Conservation (phyloP, 1,140 invertebrate genomes). For the Drosophila hydei region DNA sequence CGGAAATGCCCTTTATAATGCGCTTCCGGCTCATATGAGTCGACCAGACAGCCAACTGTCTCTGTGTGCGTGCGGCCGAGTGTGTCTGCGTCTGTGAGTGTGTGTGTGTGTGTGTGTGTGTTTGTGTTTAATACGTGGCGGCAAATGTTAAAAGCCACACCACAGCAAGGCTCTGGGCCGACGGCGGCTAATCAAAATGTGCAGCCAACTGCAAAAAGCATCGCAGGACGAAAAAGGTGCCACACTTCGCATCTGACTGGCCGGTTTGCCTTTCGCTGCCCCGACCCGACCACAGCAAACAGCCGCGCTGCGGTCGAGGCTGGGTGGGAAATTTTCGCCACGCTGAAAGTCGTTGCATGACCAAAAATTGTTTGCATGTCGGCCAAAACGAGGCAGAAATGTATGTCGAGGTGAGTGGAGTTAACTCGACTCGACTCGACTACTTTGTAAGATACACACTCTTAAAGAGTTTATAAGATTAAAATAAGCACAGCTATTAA, state of each 20-base stretch:
- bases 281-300: conserved; percentile 35
- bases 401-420: not conserved
- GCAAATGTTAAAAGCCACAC: conserved; percentile 65
- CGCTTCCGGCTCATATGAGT: conserved; percentile 74
- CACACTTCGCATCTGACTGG: conserved; percentile 12
- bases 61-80: too few relatives aligned
- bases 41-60: too few relatives aligned
- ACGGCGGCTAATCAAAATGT: conserved; percentile 73
- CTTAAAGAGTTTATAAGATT: not conserved
- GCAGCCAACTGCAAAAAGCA: conserved; percentile 67
- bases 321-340: conserved; percentile 6
- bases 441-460: conserved; percentile 7
- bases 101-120: conserved; percentile 17
- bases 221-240: conserved; percentile 30
- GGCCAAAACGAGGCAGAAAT: not conserved
- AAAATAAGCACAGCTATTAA: not conserved
- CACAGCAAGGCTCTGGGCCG: conserved; percentile 38
- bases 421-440: not conserved
- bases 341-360: conserved; percentile 29
- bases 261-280: not conserved
- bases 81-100: conserved; percentile 1
- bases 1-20: conserved; percentile 79
- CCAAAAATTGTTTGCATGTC: conserved; percentile 34
- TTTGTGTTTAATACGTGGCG: conserved; percentile 40
- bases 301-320: conserved; percentile 17